phyloP scores from a whole-genome alignment of 1,140 invertebrate species.

The Metopolophium dirhodum region DNA sequence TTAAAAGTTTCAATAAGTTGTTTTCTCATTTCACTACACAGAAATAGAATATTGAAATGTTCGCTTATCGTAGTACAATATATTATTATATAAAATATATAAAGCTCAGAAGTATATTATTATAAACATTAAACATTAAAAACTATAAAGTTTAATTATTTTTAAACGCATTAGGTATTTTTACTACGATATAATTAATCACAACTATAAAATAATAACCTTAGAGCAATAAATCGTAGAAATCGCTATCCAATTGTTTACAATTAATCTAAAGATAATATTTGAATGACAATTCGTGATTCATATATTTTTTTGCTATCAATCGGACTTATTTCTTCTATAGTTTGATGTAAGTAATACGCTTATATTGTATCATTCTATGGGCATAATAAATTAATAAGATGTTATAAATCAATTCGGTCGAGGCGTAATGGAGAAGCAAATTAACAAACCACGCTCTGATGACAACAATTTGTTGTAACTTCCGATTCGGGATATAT shows the following conservation, averaged over 20 bases:
- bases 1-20: background rate
- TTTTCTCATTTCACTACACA: background rate
- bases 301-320: background rate
- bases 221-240: background rate
- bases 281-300: background rate
- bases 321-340: background rate
- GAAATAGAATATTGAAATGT: background rate
- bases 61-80: background rate
- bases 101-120: background rate
- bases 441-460: no score
- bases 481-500: no score
- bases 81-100: background rate
- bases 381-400: background rate
- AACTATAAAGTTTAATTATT: background rate
- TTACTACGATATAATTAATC: background rate
- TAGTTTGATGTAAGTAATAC: background rate
- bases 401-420: background rate
- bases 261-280: background rate
- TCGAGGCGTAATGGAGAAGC: no score
- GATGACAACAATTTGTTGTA: no score
- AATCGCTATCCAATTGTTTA: background rate
- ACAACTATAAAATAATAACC: background rate
- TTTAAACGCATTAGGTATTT: background rate
- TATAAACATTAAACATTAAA: background rate
- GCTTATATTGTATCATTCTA: background rate